Conservation (phyloP, 2,797 vertebrate species). For the Hemitrygon akajei region DNA sequence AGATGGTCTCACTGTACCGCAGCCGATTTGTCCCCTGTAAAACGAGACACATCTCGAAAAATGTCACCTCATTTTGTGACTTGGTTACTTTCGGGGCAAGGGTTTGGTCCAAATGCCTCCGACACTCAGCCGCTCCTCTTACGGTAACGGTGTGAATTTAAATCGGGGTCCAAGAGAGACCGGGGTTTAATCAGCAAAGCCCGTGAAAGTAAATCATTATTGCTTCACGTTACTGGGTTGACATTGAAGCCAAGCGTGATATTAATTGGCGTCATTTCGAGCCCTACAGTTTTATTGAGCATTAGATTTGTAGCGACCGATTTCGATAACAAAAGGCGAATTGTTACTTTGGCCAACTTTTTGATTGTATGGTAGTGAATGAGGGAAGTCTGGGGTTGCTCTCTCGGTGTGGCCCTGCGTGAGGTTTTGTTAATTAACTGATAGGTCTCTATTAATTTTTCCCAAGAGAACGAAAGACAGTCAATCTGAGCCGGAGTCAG, state of each 20-base stretch:
- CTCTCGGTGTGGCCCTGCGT: slow-evolving; percentile 52
- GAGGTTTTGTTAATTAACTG: slow-evolving; percentile 79
- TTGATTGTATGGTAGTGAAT: neutral
- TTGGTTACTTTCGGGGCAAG: neutral
- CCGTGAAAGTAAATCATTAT: neutral
- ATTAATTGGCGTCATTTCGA: neutral
- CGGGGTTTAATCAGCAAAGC: neutral
- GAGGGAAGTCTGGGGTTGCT: slow-evolving; percentile 34
- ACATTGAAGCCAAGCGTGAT: neutral
- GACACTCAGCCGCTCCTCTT: neutral
- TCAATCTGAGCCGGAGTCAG: slow-evolving; percentile 64
- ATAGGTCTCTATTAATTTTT: slow-evolving; percentile 77
- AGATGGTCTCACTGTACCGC: neutral
- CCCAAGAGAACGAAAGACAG: slow-evolving; percentile 68
- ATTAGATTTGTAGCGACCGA: neutral
- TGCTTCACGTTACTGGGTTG: neutral
- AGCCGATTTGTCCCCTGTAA: neutral
- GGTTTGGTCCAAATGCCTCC: neutral
- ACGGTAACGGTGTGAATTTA: neutral
- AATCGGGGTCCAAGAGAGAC: no score
- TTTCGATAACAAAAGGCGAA: neutral
- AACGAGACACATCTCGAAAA: neutral
- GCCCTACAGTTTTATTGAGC: neutral
- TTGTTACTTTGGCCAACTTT: neutral
- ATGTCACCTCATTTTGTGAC: neutral